Evolutionary conservation across 2,888 invertebrate species (phyloP), one percentile per base, ranked within the genome.

Genomic region (Zygogramma bicolorata): DNA sequence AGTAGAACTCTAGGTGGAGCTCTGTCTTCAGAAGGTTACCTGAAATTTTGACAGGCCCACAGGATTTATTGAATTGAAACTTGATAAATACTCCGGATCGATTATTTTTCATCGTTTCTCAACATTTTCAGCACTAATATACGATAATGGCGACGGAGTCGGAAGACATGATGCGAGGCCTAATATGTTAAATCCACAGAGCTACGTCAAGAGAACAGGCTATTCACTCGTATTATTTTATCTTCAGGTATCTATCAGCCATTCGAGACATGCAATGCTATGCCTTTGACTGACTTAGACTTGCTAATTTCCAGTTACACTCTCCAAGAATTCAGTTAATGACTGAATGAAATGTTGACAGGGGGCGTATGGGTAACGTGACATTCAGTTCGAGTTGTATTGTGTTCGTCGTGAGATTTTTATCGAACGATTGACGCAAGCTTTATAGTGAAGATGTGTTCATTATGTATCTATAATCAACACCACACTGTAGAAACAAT

Each of bases 221-320:
- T 65, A 57, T 65, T 70, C 68, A 53, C 75, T 76, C 71, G 71
- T 68, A 71, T 73, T 70, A 75, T 69, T 75, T 76, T 76, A 76
- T 76, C 76, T 71, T 57, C n/a, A 57, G 60, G 49, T 62, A 76
- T 76, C 77, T 75, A 76, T 75, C 75, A 69, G 73, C 73, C 60
- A 68, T 75, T 70, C 70, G 61, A 73, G 75, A 73, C 75, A 72
- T 75, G 74, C 77, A 53, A 68, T 65, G 42, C 60, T 63, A 70
- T 65, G 69, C 53, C 58, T 70, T 62, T 65, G 65, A 71, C 58
- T 70, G 74, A 70, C 75, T 75, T 75, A 72, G 75, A 75, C 69
- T 75, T 75, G 75, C 72, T 70, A 75, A 75, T 75, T 68, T 62
- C 70, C 66, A 65, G 61, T 63, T 31, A 22, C 61, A 61, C 34